Evolutionary conservation across 2,113 vertebrate species (phyloP), one percentile per base, ranked within the genome.

Genomic region (Spilogale gracilis): DNA sequence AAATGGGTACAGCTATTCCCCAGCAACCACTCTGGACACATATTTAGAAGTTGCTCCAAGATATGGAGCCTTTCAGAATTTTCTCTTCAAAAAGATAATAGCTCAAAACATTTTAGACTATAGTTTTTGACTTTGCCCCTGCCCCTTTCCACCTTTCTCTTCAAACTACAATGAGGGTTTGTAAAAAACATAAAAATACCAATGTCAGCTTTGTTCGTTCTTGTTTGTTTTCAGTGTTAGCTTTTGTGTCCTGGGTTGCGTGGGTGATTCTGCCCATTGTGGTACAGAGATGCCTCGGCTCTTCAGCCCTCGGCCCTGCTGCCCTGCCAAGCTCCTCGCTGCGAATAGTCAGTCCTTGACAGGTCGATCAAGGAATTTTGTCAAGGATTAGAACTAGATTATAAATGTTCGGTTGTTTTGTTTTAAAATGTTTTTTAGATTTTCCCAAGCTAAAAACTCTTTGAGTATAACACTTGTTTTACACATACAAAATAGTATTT

Each of bases 351-450:
- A 81, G 12, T 58, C 38, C 32, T 32, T 12, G 9, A 43, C 30
- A 74, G 5, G 2, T 65, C 13, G 81, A 38, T 50, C n/a, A 88
- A 74, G 21, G 11, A 48, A 69, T 25, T 43, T 43, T 85, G 38
- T 56, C 9, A 73, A 60, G 17, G 43, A 85, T 52, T 45, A 20
- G 25, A 69, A 84, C 4, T 45, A 30, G 17, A 81, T 23, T 91
- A 58, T 65, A 65, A 50, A 93, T n/a, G 71, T 82, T 89, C 61
- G 63, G 13, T 63, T 71, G 81, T 92, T 94, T 89, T 61, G 7
- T 63, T 86, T 96, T 48, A 73, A 86, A 83, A 82, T 78, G 50
- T 14, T 54, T 93, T 94, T 74, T 95, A 65, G 6, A 48, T 78
- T 94, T 91, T 74, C 58, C 50, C 16, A 79, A 92, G 4, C 73